phyloP scores from a whole-genome alignment of 2,888 invertebrate genomes.

The Iselma pallidipennis region DNA sequence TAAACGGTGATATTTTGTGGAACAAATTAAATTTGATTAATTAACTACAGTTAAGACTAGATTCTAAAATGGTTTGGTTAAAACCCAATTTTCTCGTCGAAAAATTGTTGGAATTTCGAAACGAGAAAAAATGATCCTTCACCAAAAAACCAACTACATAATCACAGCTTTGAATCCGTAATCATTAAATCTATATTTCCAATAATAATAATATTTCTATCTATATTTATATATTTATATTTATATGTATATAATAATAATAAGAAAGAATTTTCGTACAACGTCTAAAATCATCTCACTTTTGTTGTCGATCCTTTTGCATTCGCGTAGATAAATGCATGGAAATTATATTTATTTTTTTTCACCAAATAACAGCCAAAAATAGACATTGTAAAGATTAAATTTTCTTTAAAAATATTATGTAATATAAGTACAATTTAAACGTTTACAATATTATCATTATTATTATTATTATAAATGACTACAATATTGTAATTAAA shows the following conservation, averaged over 20 bases:
- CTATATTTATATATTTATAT: constrained; percentile 39
- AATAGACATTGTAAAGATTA: constrained; percentile 49
- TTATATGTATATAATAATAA: constrained; percentile 22
- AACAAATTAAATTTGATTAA: constrained; percentile 24
- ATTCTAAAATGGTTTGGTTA: too few relatives aligned
- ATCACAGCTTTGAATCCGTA: constrained; percentile 54
- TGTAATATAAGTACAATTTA: background rate
- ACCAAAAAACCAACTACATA: constrained; percentile 43
- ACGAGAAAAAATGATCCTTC: constrained; percentile 41
- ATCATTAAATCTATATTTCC: constrained; percentile 27
- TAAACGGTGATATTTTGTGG: constrained; percentile 11
- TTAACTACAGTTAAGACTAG: constrained; percentile 41
- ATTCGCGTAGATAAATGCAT: constrained; percentile 52
- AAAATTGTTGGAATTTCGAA: constrained; percentile 10
- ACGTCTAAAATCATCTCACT: constrained; percentile 57
- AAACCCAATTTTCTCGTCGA: too few relatives aligned
- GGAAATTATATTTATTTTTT: too few relatives aligned
- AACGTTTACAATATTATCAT: background rate
- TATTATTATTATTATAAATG: background rate
- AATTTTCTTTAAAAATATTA: constrained; percentile 12
- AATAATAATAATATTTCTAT: constrained; percentile 32
- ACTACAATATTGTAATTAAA: background rate
- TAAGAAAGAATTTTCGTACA: constrained; percentile 49
- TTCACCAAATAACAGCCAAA: constrained; percentile 54
- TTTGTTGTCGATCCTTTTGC: constrained; percentile 57